Evolutionary conservation across 2,888 invertebrate species (phyloP), one percentile per base, ranked within the genome.

Genomic region (Diaperis boleti): DNA sequence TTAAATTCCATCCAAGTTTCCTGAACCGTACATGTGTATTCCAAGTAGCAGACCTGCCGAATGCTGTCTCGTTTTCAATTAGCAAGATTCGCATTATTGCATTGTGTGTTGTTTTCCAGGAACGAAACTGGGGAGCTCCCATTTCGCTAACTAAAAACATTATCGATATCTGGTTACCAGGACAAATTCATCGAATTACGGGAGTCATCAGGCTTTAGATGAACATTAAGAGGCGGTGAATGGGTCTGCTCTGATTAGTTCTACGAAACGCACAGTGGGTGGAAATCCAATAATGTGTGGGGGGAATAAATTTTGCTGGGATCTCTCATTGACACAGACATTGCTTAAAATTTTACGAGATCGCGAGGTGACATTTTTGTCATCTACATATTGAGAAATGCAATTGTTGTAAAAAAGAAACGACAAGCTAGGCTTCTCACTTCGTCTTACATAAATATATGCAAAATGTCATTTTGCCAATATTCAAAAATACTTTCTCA

Each of bases 1-100:
- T 78, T 78, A 76, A 77, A 78, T 78, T 78, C 76, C 72, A 61
- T 49, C 68, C 61, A 75, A 74, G 68, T 73, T 73, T 72, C 67
- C 71, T 72, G 72, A 69, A 73, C 73, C 73, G 71, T 68, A 68
- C 70, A 72, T 72, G 71, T 71, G 73, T 73, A 71, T 68, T 65
- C 67, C 65, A 64, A 56, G 59, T 57, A 57, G 67, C 62, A 45
- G 65, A 62, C 69, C 67, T 67, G 63, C 64, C 66, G 59, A 69
- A 56, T 64, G 59, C 50, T 67, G 65, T 67, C 64, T 55, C 67
- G 61, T 42, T 62, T 68, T 65, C 70, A 71, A 72, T 72, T 71
- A 72, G 65, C 59, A 59, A 26, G 45, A 64, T 54, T 39, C 33
- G n/a, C 56, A 62, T 63, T 60, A 66, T 66, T 66, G 42, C 56